phyloP scores from a whole-genome alignment of 2,797 vertebrate species.

The Pipistrellus kuhlii region DNA sequence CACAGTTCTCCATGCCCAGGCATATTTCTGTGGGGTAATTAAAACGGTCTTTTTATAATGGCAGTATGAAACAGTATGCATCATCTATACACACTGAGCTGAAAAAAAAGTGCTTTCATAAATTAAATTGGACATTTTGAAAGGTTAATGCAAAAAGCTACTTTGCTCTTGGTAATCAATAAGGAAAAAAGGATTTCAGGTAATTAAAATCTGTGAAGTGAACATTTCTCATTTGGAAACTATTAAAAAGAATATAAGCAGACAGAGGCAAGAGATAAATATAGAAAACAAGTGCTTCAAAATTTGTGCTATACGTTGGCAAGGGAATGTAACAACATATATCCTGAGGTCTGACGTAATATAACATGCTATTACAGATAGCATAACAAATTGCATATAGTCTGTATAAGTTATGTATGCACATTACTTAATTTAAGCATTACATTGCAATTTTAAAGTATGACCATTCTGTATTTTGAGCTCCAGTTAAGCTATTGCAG shows the following conservation, averaged over 20 bases:
- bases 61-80: conserved; percentile 53
- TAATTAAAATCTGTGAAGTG: conserved; percentile 87
- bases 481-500: not conserved
- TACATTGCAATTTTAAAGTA: not conserved
- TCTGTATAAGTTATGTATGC: not conserved
- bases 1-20: conserved; percentile 54
- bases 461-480: not conserved
- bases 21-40: conserved; percentile 76
- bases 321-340: conserved; percentile 28
- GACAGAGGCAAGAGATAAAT: conserved; percentile 77
- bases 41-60: conserved; percentile 79
- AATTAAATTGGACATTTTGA: conserved; percentile 85
- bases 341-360: conserved; percentile 1
- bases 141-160: conserved; percentile 83
- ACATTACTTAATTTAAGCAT: conserved; percentile 37
- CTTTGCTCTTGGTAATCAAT: conserved; percentile 83
- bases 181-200: conserved; percentile 83
- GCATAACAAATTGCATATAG: not conserved
- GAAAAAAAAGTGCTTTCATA: conserved; percentile 81
- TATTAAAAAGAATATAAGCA: conserved; percentile 79
- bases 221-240: conserved; percentile 78
- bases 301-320: conserved; percentile 41
- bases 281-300: conserved; percentile 74
- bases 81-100: conserved; percentile 66
- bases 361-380: not conserved